Conservation (phyloP, 2,888 invertebrate genomes). For the Gonocerus acuteangulatus region DNA sequence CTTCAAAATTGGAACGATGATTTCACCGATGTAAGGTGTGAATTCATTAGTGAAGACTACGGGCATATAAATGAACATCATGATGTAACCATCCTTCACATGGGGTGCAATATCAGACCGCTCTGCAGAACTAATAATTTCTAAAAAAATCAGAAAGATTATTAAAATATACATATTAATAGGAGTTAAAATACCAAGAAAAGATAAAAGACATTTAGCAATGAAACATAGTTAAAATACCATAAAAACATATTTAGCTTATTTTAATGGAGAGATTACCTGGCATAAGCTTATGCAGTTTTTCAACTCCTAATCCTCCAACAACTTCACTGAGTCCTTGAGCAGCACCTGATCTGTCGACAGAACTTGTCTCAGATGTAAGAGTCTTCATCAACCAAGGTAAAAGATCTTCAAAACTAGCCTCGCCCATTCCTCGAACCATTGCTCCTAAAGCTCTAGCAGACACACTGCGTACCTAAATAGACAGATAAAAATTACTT, state of each 20-base stretch:
- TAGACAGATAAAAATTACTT: slow-evolving; percentile 1
- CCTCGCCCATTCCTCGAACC: slow-evolving; percentile 95
- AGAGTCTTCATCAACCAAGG: slow-evolving; percentile 98
- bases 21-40: slow-evolving; percentile 89
- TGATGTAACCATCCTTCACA: slow-evolving; percentile 98
- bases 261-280: slow-evolving; percentile 43
- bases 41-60: slow-evolving; percentile 93
- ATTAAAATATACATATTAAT: background rate
- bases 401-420: slow-evolving; percentile 87
- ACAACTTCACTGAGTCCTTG: slow-evolving; percentile 97
- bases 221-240: too few species aligned
- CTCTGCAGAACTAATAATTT: slow-evolving; percentile 89
- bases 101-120: slow-evolving; percentile 89
- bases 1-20: slow-evolving; percentile 92
- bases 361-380: slow-evolving; percentile 88
- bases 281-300: slow-evolving; percentile 94
- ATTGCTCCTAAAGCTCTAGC: slow-evolving; percentile 94
- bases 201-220: too few species aligned
- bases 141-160: slow-evolving; percentile 43
- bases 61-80: slow-evolving; percentile 99
- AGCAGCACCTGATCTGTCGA: slow-evolving; percentile 92
- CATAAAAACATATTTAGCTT: background rate
- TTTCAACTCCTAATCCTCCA: slow-evolving; percentile 88
- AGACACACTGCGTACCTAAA: slow-evolving; percentile 80
- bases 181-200: background rate